Base-by-base conservation (phyloP, 35 echinoderm and acorn worm species). In the Strongylocentrotus purpuratus region DNA sequence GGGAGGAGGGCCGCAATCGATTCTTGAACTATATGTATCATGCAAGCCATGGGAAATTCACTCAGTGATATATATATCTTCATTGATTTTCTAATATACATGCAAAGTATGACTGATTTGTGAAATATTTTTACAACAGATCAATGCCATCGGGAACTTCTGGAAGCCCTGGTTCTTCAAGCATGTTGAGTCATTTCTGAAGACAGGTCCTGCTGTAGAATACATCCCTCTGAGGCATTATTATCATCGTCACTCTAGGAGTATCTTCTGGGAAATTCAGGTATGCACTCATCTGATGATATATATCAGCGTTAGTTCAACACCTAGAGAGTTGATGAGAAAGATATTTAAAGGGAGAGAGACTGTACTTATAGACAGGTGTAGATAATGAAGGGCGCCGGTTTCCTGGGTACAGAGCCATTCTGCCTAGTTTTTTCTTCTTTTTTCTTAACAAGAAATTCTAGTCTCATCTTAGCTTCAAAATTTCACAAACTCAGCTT, bases 141-240 rank as follows among this genome's bases (percentile, higher is more conserved):
- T 97, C 33, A 99, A 99, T 96, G 9, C 48, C n/a, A 99, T 99
- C 88, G 98, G 98, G 14, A 92, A 95, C 86, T 99, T 96, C 94
- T 99, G 96, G 96, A 97, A 97, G 94, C 98, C 98, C 33, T 99
- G 98, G 98, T 99, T 99, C 59, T 99, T 97, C 95, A 99, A 99
- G 94, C 98, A 99, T 93, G 98, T 96, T 22, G 94, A 99, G 86
- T 15, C 50, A 17, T 97, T 88, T 32, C 70, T 99, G 46, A 28
- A 94, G 12, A 96, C 48, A 0, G 96, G 96, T 31, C 71, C 46
- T 11, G 93, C 93, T 46, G 91, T 95, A 2, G 98, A 99, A 52
- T 99, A 99, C 88, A 99, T 99, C 45, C 98, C 98, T 90, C 92
- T 99, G 33, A 93, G 98, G 46, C 96, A 99, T 87, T 99, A 99